phyloP scores from a whole-genome alignment of 2,113 vertebrate species.

The Arenaria interpres region DNA sequence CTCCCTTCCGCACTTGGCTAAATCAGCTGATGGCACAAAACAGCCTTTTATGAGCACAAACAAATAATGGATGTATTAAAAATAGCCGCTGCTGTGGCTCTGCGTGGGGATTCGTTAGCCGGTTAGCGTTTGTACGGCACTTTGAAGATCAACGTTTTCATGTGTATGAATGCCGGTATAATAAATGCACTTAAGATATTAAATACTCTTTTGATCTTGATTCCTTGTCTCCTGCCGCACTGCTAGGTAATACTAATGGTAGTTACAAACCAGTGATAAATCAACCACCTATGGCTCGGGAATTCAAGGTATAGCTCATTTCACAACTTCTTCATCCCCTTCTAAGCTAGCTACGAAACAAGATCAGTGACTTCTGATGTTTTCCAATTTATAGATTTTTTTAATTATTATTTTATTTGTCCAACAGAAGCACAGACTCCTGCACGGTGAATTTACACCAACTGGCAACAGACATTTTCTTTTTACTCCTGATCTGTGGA shows the following conservation, averaged over 20 bases:
- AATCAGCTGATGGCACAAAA: slow-evolving; percentile 18
- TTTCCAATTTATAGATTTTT: background rate
- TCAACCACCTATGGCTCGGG: background rate
- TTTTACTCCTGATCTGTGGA: background rate
- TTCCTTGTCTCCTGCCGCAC: background rate
- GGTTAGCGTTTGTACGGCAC: background rate
- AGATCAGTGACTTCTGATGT: background rate
- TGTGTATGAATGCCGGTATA: background rate
- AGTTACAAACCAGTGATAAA: background rate
- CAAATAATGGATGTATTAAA: slow-evolving; percentile 38
- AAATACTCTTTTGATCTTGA: slow-evolving; percentile 14
- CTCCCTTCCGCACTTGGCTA: background rate
- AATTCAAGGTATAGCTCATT: background rate
- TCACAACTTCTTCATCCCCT: background rate
- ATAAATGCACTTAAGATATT: background rate
- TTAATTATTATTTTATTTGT: background rate
- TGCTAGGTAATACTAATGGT: background rate
- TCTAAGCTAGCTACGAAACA: background rate
- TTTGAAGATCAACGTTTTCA: slow-evolving; percentile 8
- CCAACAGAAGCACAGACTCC: background rate
- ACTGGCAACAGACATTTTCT: background rate
- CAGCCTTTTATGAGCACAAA: slow-evolving; percentile 20
- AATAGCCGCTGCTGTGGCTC: slow-evolving; percentile 8
- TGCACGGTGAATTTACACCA: background rate
- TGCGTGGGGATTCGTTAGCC: slow-evolving; percentile 20